Percentiles rank a stretch among this genome's conserved stretches.
phyloP scores from a whole-genome alignment of 2,888 invertebrate genomes.

The Patella caerulea region DNA sequence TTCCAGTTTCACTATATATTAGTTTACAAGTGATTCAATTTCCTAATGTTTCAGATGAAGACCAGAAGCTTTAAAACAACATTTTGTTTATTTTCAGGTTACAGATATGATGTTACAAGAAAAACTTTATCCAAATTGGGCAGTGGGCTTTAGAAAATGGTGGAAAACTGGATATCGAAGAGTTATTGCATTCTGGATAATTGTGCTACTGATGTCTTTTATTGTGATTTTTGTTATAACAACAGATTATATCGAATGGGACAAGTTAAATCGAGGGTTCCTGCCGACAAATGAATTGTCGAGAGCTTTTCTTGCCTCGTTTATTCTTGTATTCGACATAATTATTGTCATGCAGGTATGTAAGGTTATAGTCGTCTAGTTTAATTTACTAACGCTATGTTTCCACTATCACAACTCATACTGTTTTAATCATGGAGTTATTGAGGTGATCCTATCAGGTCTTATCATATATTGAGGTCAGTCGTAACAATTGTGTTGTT shows the following conservation, averaged over 20 bases:
- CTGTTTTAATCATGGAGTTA: too few species aligned
- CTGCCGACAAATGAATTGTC: conserved; percentile 74
- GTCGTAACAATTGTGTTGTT: too few species aligned
- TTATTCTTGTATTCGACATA: conserved; percentile 74
- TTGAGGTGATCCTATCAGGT: too few species aligned
- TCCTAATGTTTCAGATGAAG: too few species aligned
- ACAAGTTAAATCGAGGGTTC: conserved; percentile 73
- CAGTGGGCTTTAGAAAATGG: conserved; percentile 68
- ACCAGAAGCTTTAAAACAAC: too few species aligned
- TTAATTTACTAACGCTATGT: neutral
- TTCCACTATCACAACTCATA: too few species aligned
- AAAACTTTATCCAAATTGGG: conserved; percentile 74
- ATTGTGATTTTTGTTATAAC: conserved; percentile 73
- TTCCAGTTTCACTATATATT: too few species aligned
- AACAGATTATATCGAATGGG: conserved; percentile 74
- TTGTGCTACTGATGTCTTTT: conserved; percentile 70
- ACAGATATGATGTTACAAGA: conserved; percentile 76
- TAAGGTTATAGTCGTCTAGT: neutral
- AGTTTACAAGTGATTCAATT: too few species aligned
- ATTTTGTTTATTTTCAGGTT: conserved; percentile 59
- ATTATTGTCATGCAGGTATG: conserved; percentile 74
- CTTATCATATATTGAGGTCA: too few species aligned
- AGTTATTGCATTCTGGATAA: conserved; percentile 74
- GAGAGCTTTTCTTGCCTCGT: conserved; percentile 74
- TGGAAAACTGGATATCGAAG: conserved; percentile 70